Evolutionary conservation across 2,113 vertebrate genomes (phyloP).

Genomic region (Cololabis saira): DNA sequence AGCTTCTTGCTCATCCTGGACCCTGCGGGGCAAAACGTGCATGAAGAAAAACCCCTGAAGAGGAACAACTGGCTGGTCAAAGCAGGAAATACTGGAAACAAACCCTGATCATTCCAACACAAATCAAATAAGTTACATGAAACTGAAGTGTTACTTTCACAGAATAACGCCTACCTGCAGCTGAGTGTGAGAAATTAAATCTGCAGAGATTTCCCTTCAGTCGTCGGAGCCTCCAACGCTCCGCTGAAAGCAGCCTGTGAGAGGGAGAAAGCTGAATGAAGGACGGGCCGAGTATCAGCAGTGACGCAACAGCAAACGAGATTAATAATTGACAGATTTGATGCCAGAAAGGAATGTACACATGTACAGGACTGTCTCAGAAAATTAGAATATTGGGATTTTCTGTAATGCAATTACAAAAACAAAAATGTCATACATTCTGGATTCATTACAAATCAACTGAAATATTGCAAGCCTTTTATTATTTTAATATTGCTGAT

Average conservation of each 20-base stretch:
- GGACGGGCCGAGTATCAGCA: not conserved
- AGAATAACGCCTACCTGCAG: slow-evolving; percentile 15
- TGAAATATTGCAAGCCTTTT: no score
- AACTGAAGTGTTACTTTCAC: not conserved
- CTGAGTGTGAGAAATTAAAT: not conserved
- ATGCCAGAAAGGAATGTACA: no score
- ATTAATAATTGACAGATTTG: not conserved
- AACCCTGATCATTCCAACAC: not conserved
- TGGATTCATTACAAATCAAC: no score
- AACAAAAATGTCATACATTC: no score
- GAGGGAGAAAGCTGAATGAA: not conserved
- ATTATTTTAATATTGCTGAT: no score
- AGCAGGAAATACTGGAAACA: not conserved
- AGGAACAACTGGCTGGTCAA: not conserved
- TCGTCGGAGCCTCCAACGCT: not conserved
- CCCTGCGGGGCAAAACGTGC: slow-evolving; percentile 24
- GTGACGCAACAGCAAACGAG: not conserved
- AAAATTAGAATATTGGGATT: no score
- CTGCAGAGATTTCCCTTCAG: not conserved
- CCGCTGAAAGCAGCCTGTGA: slow-evolving; percentile 46
- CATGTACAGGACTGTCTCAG: no score
- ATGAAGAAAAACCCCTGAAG: not conserved
- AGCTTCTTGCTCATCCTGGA: slow-evolving; percentile 74
- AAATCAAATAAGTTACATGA: not conserved
- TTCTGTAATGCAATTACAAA: no score